A percentile compares a stretch with the other conserved stretches of the same genome.
Conservation (phyloP, 1,140 invertebrate species). For the Drosophila pachea region DNA sequence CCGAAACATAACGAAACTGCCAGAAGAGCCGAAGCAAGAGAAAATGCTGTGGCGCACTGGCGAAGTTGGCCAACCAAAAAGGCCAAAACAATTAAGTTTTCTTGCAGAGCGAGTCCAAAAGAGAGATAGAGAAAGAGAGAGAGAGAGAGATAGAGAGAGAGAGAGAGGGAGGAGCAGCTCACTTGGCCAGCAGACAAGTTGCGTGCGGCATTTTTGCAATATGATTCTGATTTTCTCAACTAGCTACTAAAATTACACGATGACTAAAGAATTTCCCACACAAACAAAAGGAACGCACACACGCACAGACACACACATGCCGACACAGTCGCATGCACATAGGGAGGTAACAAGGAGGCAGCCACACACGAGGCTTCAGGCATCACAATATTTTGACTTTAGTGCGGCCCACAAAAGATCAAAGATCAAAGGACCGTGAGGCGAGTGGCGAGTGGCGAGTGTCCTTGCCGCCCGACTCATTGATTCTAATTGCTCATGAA, state of each 20-base stretch:
- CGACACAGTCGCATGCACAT: background rate
- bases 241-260: constrained; percentile 45
- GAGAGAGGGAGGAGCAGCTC: background rate
- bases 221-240: constrained; percentile 33
- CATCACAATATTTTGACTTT: constrained; percentile 72
- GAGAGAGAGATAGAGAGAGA: background rate
- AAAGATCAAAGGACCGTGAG: constrained; percentile 27
- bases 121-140: background rate
- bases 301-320: background rate
- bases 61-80: constrained; percentile 72
- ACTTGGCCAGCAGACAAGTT: background rate
- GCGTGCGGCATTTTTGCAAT: constrained; percentile 24
- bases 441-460: constrained; percentile 22
- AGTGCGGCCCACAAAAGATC: constrained; percentile 48
- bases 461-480: constrained; percentile 60
- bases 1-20: constrained; percentile 72
- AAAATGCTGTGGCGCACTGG: constrained; percentile 50
- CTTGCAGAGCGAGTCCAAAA: constrained; percentile 31
- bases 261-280: constrained; percentile 56
- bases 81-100: constrained; percentile 77
- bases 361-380: constrained; percentile 33
- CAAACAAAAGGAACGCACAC: constrained; percentile 23
- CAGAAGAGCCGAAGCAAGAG: constrained; percentile 52
- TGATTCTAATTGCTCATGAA: constrained; percentile 71
- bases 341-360: background rate